phyloP scores from a whole-genome alignment of 2,888 invertebrate genomes.

The Zeuzera pyrina region DNA sequence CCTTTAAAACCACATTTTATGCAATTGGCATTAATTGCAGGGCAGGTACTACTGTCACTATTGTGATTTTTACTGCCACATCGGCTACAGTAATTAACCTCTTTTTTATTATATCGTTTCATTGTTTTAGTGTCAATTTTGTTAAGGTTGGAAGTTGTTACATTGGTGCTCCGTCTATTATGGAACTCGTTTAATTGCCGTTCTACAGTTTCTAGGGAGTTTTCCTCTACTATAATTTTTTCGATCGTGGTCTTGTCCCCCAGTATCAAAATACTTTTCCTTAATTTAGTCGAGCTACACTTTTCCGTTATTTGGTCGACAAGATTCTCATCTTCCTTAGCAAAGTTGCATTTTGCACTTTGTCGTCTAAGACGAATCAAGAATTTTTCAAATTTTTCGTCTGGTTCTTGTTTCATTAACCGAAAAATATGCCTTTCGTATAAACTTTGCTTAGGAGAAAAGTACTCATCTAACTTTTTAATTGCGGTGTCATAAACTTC shows the following conservation, averaged over 20 bases:
- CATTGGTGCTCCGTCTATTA: no score
- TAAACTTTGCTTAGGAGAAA: conserved; percentile 20
- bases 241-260: conserved; percentile 14
- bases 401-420: conserved; percentile 21
- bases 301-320: conserved; percentile 15
- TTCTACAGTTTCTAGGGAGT: conserved; percentile 14
- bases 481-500: conserved; percentile 7
- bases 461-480: conserved; percentile 18
- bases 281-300: conserved; percentile 8
- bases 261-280: conserved; percentile 13
- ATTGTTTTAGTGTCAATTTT: background rate
- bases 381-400: conserved; percentile 28
- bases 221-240: conserved; percentile 16
- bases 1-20: no score
- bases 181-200: no score
- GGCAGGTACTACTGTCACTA: no score
- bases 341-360: conserved; percentile 11
- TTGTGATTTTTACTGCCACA: background rate
- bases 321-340: conserved; percentile 8
- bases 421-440: conserved; percentile 26
- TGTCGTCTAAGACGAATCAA: conserved; percentile 16
- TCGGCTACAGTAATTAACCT: background rate
- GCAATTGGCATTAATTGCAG: no score
- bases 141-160: no score
- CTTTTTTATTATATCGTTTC: background rate